Base-by-base conservation (phyloP, 2,113 vertebrate genomes). In the Chitala chitala region DNA sequence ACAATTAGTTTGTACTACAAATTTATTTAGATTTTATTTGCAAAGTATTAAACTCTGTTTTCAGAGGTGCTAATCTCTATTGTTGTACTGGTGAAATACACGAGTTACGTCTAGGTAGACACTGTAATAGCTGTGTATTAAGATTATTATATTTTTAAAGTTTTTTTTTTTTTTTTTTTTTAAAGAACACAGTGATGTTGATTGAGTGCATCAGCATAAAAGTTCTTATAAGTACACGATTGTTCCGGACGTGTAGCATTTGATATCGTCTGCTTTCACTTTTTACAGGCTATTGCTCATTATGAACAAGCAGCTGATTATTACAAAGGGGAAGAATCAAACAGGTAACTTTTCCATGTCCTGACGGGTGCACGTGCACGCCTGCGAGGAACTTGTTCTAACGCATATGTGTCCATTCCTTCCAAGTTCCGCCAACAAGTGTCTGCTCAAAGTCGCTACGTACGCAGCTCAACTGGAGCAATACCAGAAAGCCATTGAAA, bases 321-420 rank as follows among this genome's bases (percentile, higher is more conserved):
- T 86, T 97, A 98, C 84, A 96, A 95, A 86, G 93, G 94, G 22
- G 95, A 97, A 83, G 94, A 96, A 72, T 96, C 93, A 53, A 95
- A 92, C 81, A 98, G 94, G 95, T 90, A 81, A 72, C 10, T 4
- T 46, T 71, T 42, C 72, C 6, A 4, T 24, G 2, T 4, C n/a
- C 1, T 13, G n/a, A n/a, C 38, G 2, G 24, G 29, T 12, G 2
- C 6, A 12, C n/a, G 26, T 46, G 1, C 5, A 13, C 3, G 20
- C 66, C 10, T 76, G 8, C 29, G 9, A 29, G 33, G n/a, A n/a
- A n/a, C n/a, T n/a, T 48, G 70, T 36, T n/a, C 50, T 82, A 17
- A 76, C 8, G 54, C 44, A 0, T 3, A 31, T 68, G 44, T 64
- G 7, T 72, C 29, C 40, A 15, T 48, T 1, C 2, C 48, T 75